Base-by-base conservation (phyloP, 2,113 vertebrate species). In the Petroica traversi region DNA sequence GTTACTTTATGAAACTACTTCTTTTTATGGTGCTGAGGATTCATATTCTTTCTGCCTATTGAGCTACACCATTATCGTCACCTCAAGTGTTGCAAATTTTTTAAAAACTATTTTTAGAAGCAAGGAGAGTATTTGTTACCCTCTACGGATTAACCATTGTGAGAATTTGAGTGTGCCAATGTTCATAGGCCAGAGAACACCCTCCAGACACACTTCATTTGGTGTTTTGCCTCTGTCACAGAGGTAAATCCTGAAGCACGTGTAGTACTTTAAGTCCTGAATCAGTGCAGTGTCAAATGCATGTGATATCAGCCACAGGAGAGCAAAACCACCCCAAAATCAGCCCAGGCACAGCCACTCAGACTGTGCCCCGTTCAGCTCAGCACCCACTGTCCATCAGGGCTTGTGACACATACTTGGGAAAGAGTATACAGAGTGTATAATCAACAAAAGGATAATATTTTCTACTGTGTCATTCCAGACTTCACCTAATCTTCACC, bases 1-100 rank as follows among this genome's bases (percentile, higher is more conserved):
- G 59, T 78, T 96, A 81, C 90, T 94, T 94, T 85, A 93, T 82
- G 49, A 89, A 91, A 91, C 75, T 12, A 52, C 19, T 93, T 49
- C 29, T 94, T 88, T 94, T 92, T 81, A 92, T 78, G 67, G 38
- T 81, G 48, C 79, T 95, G 57, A 86, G 33, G 75, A 93, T 84
- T 96, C 45, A 75, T 64, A 71, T 89, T 91, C 33, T 95, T 92
- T 93, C 66, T 88, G 66, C 61, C 38, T 81, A 78, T 81, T 92
- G 85, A 93, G 25, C 59, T 82, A 85, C 63, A 51, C 48, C 31
- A 67, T 83, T 92, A 80, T 71, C 77, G 73, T 73, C 78, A 83
- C 46, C 38, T 89, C 78, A 92, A 88, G 62, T 66, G 34, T 49
- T 83, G 40, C 24, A 76, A 69, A 4, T 23, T 63, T 73, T 85